Evolutionary conservation across 2,113 vertebrate genomes (phyloP).

Genomic region (Muscicapa adusta): DNA sequence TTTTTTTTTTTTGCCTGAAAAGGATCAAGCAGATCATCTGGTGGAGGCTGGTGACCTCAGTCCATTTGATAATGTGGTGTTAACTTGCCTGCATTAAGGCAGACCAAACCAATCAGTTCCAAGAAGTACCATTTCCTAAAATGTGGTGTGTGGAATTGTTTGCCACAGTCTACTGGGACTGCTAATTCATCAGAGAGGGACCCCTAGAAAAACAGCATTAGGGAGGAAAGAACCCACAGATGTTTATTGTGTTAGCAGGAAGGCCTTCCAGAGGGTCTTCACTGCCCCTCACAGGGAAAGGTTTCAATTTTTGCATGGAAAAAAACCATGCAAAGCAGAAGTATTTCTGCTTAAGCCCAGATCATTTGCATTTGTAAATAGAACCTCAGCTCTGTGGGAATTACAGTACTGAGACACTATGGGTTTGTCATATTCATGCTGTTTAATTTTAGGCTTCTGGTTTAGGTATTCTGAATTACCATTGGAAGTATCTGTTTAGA

Average conservation of each 20-base stretch:
- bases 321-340: background rate
- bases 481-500: background rate
- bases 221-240: slow-evolving; percentile 26
- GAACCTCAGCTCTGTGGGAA: background rate
- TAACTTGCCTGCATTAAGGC: slow-evolving; percentile 20
- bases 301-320: background rate
- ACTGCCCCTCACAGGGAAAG: background rate
- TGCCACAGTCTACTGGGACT: slow-evolving; percentile 16
- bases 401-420: background rate
- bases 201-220: slow-evolving; percentile 1
- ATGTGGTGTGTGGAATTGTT: slow-evolving; percentile 26
- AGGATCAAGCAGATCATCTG: slow-evolving; percentile 26
- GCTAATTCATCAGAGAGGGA: slow-evolving; percentile 34
- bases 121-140: slow-evolving; percentile 15
- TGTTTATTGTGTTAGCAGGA: slow-evolving; percentile 47
- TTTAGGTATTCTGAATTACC: background rate
- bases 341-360: background rate
- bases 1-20: background rate
- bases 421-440: background rate
- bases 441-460: background rate
- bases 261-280: slow-evolving; percentile 27
- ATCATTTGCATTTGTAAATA: slow-evolving; percentile 30
- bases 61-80: slow-evolving; percentile 44
- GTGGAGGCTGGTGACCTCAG: slow-evolving; percentile 39
- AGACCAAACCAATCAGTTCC: slow-evolving; percentile 9